Base-by-base conservation (phyloP, 2,888 invertebrate species). In the Iphiclides podalirius region DNA sequence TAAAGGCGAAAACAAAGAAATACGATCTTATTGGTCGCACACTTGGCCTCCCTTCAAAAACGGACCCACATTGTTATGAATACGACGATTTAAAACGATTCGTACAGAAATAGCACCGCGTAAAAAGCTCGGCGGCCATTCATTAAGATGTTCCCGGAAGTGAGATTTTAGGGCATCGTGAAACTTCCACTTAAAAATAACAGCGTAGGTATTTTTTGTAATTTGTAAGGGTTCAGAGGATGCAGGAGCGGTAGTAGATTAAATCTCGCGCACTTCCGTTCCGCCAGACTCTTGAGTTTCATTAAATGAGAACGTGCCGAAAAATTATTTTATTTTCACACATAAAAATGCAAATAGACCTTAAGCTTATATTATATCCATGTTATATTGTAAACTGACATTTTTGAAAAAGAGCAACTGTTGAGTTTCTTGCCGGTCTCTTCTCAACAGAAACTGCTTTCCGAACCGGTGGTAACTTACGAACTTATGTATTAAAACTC, bases 111-210 rank as follows among this genome's bases (percentile, higher is more conserved):
- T n/a, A 12, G 15, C 15, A 16, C 11, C 13, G n/a, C n/a, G 17
- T 39, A 26, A 47, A 33, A n/a, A n/a, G n/a, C 23, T 11, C 33
- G 23, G 13, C 12, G 16, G 23, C 36, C 37, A 36, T 31, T 16
- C 20, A 7, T 38, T 23, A 15, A 42, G 17, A 36, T 20, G 20
- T 38, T 20, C 4, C 39, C 42, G 43, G 48, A 49, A 33, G 23
- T 20, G 13, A 9, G 12, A 34, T 43, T 49, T 38, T 34, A 38
- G 16, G 36, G 49, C 26, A 31, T 39, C 34, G 2, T 9, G 8
- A 28, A 20, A 15, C 37, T 31, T 31, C 31, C 38, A 33, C 28
- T 13, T 9, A 17, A 12, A 33, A 1, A 12, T 28, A 3, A 17
- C 33, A 12, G 8, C 42, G 8, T 42, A 7, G 14, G 23, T 20